Base-by-base conservation (phyloP, 2,113 vertebrate species). In the Catharus fuscescens region DNA sequence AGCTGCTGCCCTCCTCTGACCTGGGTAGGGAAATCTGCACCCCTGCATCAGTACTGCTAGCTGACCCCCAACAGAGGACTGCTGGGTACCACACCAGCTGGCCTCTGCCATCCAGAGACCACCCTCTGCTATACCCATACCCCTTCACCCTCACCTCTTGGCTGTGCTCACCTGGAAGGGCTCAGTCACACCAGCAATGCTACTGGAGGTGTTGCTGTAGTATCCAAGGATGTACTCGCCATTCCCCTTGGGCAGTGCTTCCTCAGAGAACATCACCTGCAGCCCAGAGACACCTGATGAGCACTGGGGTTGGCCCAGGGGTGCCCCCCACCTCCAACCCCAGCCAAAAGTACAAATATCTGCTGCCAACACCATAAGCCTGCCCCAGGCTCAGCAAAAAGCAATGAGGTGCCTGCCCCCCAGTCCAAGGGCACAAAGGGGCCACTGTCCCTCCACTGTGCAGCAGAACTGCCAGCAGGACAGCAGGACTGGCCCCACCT, bases 211-310 rank as follows among this genome's bases (percentile, higher is more conserved):
- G 97, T 99, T 98, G 97, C 99, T 99, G 94, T 99, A 99, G 97
- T 99, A 99, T 82, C 98, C 98, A 12, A 99, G 98, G 96, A 99
- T 99, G 95, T 98, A 99, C 88, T 99, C 99, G 25, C 99, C 99
- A 8, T 98, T 98, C 89, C 98, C 98, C 96, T 98, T 99, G 82
- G 99, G 99, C 91, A 99, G 90, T 2, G 98, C 98, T 80, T 99
- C 99, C 93, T 99, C 99, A 15, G 98, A 94, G 96, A 99, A 99
- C 12, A 97, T 97, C 93, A 99, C 98, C 99, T 99, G 94, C 36
- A 96, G 84, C 28, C 90, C 59, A 72, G 61, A 83, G 60, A 92
- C 21, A 77, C 60, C 11, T 20, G 32, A 45, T 54, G 71, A 77
- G 50, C 62, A 65, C 36, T 2, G 2, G 45, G 44, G 4, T 59